Evolutionary conservation across 2,797 vertebrate species (phyloP).

Genomic region (Loris lydekkerianus): DNA sequence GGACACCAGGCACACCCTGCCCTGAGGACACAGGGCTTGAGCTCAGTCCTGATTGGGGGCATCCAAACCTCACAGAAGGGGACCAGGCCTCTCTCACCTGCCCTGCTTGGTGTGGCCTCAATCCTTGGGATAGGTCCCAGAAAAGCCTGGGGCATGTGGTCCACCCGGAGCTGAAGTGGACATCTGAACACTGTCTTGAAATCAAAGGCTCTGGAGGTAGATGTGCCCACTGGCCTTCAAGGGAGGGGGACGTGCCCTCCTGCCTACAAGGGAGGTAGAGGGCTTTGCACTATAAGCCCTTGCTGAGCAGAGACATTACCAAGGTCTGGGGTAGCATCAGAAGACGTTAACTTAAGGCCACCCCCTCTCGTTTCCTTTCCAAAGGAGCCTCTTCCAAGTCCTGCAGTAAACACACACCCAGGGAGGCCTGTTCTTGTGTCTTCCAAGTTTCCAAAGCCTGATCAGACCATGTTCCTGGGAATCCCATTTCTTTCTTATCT

Average conservation of each 20-base stretch:
- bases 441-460: too few species aligned
- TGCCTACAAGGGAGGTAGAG: fast-evolving
- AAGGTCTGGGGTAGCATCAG: fast-evolving
- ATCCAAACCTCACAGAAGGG: fast-evolving
- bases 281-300: fast-evolving
- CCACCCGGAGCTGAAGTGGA: not conserved
- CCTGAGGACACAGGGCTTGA: fast-evolving
- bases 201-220: not conserved
- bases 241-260: too few species aligned
- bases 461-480: fast-evolving
- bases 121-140: not conserved
- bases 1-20: fast-evolving
- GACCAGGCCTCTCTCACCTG: fast-evolving
- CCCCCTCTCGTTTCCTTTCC: fast-evolving
- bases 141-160: fast-evolving
- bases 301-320: fast-evolving
- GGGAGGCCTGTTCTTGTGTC: too few species aligned
- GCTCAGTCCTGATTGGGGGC: fast-evolving
- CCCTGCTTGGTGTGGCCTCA: fast-evolving
- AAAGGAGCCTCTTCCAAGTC: fast-evolving
- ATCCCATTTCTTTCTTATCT: not conserved
- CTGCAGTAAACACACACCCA: fast-evolving
- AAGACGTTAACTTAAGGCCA: fast-evolving
- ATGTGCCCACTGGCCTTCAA: fast-evolving
- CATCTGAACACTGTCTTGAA: too few species aligned